Base-by-base conservation (phyloP, 2,113 vertebrate species). In the Podocnemis expansa region DNA sequence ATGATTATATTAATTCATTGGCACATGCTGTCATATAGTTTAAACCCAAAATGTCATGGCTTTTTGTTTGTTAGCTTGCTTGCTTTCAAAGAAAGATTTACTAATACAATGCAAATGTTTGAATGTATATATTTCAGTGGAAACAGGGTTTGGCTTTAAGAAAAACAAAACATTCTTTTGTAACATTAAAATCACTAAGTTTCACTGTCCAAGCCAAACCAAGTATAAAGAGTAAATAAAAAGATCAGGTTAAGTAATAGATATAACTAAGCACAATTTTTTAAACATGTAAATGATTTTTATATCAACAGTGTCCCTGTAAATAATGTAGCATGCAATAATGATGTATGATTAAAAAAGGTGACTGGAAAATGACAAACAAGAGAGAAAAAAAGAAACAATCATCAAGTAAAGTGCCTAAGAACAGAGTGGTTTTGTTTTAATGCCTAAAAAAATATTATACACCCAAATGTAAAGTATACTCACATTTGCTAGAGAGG, bases 401-500 rank as follows among this genome's bases (percentile, higher is more conserved):
- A 45, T 38, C 73, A 89, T 25, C 73, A 94, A 93, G 81, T 85
- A 89, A 76, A 4, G 55, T 70, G 27, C n/a, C 78, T 82, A 84
- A 80, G 7, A 0, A 11, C 10, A 43, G 92, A 91, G 54, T 0
- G 86, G 41, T 6, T 80, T 34, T 67, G 14, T 34, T 67, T n/a
- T 67, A 67, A 67, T 67, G 31, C 31, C 60, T n/a, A 67, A 67
- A 67, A 6, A n/a, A 67, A 16, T 38, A 91, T 91, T 93, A 56
- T 34, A 70, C 7, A 55, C 8, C 43, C 8, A 17, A 56, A 11
- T 14, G 25, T 13, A 76, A 45, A 93, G 38, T 3, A 58, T 4
- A 22, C 19, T 54, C 54, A 31, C 54, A 51, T 52, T 75, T 75
- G 24, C 60, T 73, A 54, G 14, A 85, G 60, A 89, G 11, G 29